phyloP scores from a whole-genome alignment of 2,113 vertebrate genomes.

The Melanerpes formicivorus region DNA sequence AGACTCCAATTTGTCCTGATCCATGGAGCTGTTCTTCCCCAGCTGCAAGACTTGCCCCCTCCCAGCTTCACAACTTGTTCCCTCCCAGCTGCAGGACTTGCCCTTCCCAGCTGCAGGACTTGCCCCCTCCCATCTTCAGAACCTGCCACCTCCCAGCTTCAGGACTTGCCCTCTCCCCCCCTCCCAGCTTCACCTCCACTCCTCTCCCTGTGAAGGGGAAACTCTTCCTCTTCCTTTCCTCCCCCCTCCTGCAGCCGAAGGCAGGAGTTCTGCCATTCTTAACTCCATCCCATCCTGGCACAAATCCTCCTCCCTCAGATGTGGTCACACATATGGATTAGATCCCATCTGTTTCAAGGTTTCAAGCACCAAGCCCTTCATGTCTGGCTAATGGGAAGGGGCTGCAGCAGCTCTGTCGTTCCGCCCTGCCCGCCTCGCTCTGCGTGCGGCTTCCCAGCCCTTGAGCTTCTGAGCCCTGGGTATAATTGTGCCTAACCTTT shows the following conservation, averaged over 20 bases:
- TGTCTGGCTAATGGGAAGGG: slow-evolving; percentile 24
- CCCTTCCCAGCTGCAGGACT: no score
- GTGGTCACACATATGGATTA: slow-evolving; percentile 61
- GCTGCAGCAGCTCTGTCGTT: slow-evolving; percentile 51
- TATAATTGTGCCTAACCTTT: slow-evolving; percentile 62
- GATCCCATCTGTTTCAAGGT: slow-evolving; percentile 63
- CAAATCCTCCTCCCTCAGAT: slow-evolving; percentile 53
- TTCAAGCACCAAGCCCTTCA: slow-evolving; percentile 33
- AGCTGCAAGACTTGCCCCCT: no score
- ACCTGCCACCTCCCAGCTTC: no score
- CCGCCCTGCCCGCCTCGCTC: neutral
- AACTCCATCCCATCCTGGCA: neutral
- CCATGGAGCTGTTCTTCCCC: no score
- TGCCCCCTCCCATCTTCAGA: no score
- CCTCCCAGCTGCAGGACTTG: no score
- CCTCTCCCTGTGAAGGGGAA: neutral
- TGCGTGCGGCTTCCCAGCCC: neutral
- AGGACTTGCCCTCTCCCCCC: neutral
- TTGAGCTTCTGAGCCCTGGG: slow-evolving; percentile 20
- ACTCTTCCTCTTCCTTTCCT: neutral
- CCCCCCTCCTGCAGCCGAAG: neutral
- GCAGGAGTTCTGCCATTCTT: neutral
- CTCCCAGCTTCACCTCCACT: fast-evolving
- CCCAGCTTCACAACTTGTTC: no score
- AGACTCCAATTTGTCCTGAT: no score